A percentile compares a stretch with the other conserved stretches of the same genome.
These are phyloP conservation scores for Carcharodon carcharias DNA, from an alignment of 2,797 vertebrate species.

Conservation along the genomic window DNA sequence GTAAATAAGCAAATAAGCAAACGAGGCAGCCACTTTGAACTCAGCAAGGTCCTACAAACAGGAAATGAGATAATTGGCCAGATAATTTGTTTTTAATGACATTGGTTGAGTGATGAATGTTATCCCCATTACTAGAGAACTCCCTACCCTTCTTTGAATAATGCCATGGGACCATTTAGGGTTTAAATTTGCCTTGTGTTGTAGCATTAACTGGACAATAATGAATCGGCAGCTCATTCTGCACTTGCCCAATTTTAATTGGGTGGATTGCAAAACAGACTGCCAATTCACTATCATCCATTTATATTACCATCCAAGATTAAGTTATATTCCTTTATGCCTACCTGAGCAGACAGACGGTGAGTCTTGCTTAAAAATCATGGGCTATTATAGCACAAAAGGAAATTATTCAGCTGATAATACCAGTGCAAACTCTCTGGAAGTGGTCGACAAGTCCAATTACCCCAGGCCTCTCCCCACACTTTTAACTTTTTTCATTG, in stretches of 20 bases:
- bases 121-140: neutral
- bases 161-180: neutral
- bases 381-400: neutral
- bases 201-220: neutral
- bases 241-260: neutral
- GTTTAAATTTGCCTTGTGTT: neutral
- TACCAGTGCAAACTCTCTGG: neutral
- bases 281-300: neutral
- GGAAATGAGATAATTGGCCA: neutral
- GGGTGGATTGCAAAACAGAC: neutral
- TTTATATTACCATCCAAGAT: neutral
- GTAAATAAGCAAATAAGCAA: neutral
- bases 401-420: neutral
- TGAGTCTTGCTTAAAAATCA: neutral
- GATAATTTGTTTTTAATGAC: neutral
- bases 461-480: neutral
- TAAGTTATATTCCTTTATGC: neutral
- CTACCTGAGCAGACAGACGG: neutral
- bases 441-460: neutral
- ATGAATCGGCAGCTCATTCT: neutral
- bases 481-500: neutral
- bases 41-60: neutral
- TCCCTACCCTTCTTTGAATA: neutral
- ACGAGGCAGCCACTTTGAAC: slow-evolving; percentile 14
- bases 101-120: neutral